Evolutionary conservation across 2,113 vertebrate genomes (phyloP), one percentile per base, ranked within the genome.

Genomic region (Dasyurus viverrinus): DNA sequence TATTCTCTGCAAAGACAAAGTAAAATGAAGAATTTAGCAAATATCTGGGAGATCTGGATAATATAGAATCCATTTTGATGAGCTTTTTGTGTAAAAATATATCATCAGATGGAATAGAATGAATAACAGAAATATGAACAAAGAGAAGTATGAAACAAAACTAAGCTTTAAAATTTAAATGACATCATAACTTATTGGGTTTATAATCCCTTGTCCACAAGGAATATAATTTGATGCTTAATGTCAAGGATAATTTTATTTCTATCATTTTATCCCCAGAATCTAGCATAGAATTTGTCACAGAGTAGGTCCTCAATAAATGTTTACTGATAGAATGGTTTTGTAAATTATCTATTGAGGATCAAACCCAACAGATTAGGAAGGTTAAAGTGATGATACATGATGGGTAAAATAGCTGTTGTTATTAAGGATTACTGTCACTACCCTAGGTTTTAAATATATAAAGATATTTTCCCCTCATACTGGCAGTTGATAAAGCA

Each of bases 41-140:
- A 5, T 30, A n/a, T n/a, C n/a, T 10, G 0, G 3, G 16, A 9
- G 0, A 16, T 9, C 2, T 0, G 12, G 8, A 22, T 8, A 14
- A 6, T 1, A 3, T 12, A 2, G 7, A n/a, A 47, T 14, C 1
- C 0, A 1, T 8, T 27, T n/a, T 30, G 3, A 1, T 14, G 11
- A 23, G 14, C 0, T 76, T 76, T 76, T 68, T 5, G 5, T 76
- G 14, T 3, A 68, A 68, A 68, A n/a, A 16, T 76, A 76, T n/a
- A n/a, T n/a, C 68, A 76, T n/a, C 68, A 76, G 68, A 1, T n/a
- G 5, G 2, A n/a, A 19, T 22, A 76, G 68, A 76, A 5, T 2
- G n/a, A 76, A 76, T n/a, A 22, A 42, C 1, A 57, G 25, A 57
- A 27, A 36, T 76, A 76, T 42, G 16, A 42, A 42, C 16, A n/a